Conservation (phyloP, 2,113 vertebrate genomes). For the Phaethon lepturus region DNA sequence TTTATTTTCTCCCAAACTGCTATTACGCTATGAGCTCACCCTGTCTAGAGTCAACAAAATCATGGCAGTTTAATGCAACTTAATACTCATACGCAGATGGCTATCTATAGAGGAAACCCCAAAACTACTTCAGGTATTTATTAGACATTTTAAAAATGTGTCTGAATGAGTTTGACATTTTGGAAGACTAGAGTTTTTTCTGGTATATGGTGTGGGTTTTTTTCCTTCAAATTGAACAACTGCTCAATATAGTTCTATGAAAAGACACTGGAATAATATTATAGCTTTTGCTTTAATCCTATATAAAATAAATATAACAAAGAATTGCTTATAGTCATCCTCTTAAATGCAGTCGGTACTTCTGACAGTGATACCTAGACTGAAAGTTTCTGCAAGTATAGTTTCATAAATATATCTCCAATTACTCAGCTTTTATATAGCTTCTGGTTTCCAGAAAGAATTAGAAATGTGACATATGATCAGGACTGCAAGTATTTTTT, state of each 20-base stretch:
- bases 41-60: not conserved
- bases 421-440: slow-evolving; percentile 50
- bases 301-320: not conserved
- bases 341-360: not conserved
- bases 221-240: not conserved
- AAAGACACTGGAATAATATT: not conserved
- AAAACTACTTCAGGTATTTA: not conserved
- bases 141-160: not conserved
- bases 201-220: not conserved
- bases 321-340: not conserved
- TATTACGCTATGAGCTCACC: not conserved
- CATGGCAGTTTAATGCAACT: not conserved
- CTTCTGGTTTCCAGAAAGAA: slow-evolving; percentile 55
- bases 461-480: slow-evolving; percentile 53
- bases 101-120: not conserved
- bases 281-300: not conserved
- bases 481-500: slow-evolving; percentile 56
- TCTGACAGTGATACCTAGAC: not conserved
- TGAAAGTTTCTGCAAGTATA: slow-evolving; percentile 4
- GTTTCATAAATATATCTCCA: slow-evolving; percentile 35
- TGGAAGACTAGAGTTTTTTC: not conserved
- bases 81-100: not conserved
- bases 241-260: not conserved
- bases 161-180: not conserved
- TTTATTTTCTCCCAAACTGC: not conserved